These are phyloP conservation scores for Gephyroberyx darwinii DNA, from an alignment of 2,797 vertebrate genomes.

Conservation along the genomic window DNA sequence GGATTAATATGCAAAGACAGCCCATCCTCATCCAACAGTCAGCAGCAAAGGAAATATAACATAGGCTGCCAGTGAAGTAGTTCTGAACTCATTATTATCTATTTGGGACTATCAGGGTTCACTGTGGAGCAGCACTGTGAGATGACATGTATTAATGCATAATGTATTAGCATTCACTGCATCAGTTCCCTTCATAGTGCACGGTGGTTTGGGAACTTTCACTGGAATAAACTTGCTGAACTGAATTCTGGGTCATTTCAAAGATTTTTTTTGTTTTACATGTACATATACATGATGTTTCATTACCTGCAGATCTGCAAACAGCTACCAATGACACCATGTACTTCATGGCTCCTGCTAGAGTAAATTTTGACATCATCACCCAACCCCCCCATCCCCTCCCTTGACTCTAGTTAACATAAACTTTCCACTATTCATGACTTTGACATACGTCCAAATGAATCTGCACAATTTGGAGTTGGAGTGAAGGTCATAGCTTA, in stretches of 20 bases:
- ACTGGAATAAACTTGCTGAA: neutral
- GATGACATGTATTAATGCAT: conserved; percentile 34
- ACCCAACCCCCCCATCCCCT: no score
- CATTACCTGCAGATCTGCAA: conserved; percentile 8
- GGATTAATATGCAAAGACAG: conserved; percentile 95
- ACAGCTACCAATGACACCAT: neutral
- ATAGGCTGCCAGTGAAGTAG: conserved; percentile 43
- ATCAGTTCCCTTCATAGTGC: neutral
- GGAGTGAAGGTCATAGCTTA: no score
- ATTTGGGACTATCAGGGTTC: conserved; percentile 31
- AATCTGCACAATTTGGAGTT: no score
- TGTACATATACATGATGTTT: neutral
- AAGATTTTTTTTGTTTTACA: neutral
- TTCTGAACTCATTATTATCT: conserved; percentile 46
- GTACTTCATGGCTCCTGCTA: neutral
- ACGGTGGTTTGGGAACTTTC: neutral
- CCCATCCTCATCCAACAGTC: conserved; percentile 79
- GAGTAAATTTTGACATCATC: no score
- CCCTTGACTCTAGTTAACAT: no score
- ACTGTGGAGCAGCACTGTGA: conserved; percentile 16
- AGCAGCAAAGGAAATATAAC: conserved; percentile 64
- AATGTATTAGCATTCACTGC: conserved; percentile 15
- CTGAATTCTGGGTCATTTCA: neutral
- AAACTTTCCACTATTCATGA: no score
- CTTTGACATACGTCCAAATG: no score